phyloP scores from a whole-genome alignment of 2,113 vertebrate species.

The Ursus arctos region DNA sequence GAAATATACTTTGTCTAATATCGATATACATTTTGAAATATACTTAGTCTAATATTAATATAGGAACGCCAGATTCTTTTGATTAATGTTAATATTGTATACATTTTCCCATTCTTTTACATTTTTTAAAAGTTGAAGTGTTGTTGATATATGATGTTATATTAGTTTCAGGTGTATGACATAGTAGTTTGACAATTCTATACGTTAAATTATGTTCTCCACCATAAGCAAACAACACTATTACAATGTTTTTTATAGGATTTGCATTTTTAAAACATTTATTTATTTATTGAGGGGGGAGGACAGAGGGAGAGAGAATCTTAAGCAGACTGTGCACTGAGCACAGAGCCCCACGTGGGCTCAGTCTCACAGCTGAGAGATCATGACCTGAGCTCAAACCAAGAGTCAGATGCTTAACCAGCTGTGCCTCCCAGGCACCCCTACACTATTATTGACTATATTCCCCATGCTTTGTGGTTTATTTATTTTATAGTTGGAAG shows the following conservation, averaged over 20 bases:
- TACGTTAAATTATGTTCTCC: neutral
- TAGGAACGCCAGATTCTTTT: neutral
- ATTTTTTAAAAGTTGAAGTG: neutral
- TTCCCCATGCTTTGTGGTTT: neutral
- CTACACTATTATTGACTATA: neutral
- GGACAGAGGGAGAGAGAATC: neutral
- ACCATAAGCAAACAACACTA: neutral
- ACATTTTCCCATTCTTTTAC: neutral
- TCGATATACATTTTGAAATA: neutral
- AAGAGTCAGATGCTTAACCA: neutral
- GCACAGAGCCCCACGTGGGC: too few species aligned
- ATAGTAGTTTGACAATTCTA: neutral
- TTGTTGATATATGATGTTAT: neutral
- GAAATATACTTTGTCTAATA: neutral
- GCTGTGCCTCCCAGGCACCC: neutral
- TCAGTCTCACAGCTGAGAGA: neutral
- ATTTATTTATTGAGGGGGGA: neutral
- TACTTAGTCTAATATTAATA: neutral
- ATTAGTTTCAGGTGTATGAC: neutral
- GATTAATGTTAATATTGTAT: neutral
- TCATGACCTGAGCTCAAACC: neutral
- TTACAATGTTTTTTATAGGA: neutral
- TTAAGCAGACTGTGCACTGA: too few species aligned
- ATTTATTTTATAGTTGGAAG: neutral
- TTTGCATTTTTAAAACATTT: neutral